Conservation (phyloP, 2,797 vertebrate species). For the Dicrostonyx torquatus region DNA sequence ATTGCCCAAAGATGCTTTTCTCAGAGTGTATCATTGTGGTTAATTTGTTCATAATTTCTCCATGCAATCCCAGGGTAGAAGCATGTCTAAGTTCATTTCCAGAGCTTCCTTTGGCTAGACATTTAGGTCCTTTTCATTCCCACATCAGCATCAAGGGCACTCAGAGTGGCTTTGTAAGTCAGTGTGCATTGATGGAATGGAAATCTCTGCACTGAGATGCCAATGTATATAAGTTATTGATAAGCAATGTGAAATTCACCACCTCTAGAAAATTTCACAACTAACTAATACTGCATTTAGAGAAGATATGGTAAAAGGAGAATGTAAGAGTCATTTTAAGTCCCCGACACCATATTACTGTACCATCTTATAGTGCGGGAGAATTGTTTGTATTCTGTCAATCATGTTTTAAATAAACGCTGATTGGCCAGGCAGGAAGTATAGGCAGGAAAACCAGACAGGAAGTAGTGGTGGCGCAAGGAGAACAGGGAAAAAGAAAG, state of each 20-base stretch:
- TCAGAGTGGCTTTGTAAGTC: conserved; percentile 3
- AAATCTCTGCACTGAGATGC: conserved; percentile 7
- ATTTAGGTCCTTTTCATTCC: not conserved
- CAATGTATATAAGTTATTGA: not conserved
- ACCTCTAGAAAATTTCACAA: not conserved
- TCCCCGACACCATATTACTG: not conserved
- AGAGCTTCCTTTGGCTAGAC: not conserved
- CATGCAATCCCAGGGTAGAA: not conserved
- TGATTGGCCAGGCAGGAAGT: too few species aligned
- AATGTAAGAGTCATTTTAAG: not conserved
- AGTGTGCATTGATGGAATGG: not conserved
- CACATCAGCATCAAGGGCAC: not conserved
- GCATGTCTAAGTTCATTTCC: not conserved
- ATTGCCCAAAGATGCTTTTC: not conserved
- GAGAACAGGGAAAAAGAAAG: too few species aligned
- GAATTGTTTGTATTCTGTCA: too few species aligned
- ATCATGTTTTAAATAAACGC: too few species aligned
- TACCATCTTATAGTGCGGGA: not conserved
- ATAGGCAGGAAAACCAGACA: too few species aligned
- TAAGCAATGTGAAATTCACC: not conserved
- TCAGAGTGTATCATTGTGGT: not conserved
- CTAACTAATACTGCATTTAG: not conserved
- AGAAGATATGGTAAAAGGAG: not conserved
- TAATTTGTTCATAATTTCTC: not conserved
- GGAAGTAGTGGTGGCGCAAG: too few species aligned